Conservation (phyloP, 2,113 vertebrate genomes). For the Variabilichromis moorii region DNA sequence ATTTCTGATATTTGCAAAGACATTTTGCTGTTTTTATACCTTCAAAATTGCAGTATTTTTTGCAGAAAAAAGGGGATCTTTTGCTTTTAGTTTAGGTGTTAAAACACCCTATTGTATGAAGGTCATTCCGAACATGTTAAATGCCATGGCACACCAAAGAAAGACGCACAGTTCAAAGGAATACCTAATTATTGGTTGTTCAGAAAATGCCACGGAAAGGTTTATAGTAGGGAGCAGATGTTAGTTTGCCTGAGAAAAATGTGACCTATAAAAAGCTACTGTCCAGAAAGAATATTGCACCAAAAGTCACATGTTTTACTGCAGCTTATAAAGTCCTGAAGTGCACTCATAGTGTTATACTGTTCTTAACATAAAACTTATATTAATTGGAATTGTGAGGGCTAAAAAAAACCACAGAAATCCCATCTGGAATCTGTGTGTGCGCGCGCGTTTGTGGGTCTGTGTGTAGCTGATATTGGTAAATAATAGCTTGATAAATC, state of each 20-base stretch:
- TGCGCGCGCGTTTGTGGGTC: not conserved
- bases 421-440: not conserved
- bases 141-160: not conserved
- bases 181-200: not conserved
- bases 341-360: not conserved
- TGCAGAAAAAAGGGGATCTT: not conserved
- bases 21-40: not conserved
- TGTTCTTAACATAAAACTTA: not conserved
- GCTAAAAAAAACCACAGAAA: rapidly evolving
- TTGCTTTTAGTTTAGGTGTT: not conserved
- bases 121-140: not conserved
- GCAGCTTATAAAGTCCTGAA: not conserved
- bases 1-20: not conserved
- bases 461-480: not conserved
- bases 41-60: not conserved
- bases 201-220: not conserved
- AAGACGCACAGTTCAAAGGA: not conserved
- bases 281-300: not conserved
- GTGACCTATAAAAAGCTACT: not conserved
- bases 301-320: not conserved
- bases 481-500: not conserved
- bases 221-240: not conserved
- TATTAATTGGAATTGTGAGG: not conserved
- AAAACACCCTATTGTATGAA: not conserved
- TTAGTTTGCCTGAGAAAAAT: not conserved